Evolutionary conservation across 2,888 invertebrate genomes (phyloP).

Genomic region (Lamproptera curius): DNA sequence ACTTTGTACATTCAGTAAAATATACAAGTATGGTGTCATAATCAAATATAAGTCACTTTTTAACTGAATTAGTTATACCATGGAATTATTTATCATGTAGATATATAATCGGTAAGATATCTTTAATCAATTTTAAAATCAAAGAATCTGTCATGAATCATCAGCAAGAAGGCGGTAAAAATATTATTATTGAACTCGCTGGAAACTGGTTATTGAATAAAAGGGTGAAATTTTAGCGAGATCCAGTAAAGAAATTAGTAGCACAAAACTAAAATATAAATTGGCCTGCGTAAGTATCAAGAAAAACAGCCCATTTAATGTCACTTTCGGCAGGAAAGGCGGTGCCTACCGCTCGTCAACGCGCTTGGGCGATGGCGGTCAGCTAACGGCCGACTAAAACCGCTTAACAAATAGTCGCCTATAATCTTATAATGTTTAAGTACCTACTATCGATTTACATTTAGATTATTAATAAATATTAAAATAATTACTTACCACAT

Average conservation of each 20-base stretch:
- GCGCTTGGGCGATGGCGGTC: conserved; percentile 75
- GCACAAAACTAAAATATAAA: too few species aligned
- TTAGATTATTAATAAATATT: conserved; percentile 10
- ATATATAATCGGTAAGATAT: background rate
- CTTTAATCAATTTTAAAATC: conserved; percentile 13
- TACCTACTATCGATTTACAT: background rate
- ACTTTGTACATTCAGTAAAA: too few species aligned
- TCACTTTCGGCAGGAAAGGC: conserved; percentile 49
- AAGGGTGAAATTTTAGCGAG: conserved; percentile 32
- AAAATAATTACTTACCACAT: conserved; percentile 63
- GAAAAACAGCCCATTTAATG: conserved; percentile 34
- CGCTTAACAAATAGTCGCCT: conserved; percentile 30
- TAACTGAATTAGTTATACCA: too few species aligned
- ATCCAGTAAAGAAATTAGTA: too few species aligned
- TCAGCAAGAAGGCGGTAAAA: conserved; percentile 28
- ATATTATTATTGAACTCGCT: conserved; percentile 22
- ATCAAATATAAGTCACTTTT: too few species aligned
- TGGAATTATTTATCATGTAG: background rate
- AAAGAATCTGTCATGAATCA: conserved; percentile 27
- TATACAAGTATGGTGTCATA: too few species aligned
- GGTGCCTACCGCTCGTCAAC: conserved; percentile 42
- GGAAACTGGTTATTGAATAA: conserved; percentile 22
- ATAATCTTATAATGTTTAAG: conserved; percentile 13
- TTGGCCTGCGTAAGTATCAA: conserved; percentile 20
- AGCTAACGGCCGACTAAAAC: conserved; percentile 59